Conservation (phyloP, 2,113 vertebrate genomes). For the Limanda limanda region DNA sequence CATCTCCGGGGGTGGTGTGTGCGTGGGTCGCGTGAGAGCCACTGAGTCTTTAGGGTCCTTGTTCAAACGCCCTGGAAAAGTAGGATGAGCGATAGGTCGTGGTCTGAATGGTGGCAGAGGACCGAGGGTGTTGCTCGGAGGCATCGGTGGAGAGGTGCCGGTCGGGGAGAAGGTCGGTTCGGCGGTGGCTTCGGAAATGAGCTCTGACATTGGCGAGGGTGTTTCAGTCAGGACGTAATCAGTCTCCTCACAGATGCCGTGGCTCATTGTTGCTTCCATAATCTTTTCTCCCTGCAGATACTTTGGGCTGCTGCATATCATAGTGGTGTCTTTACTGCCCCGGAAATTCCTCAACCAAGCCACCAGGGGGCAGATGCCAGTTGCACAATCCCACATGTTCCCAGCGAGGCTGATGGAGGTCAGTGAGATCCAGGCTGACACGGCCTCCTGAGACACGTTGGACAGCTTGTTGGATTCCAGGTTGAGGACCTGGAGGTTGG, state of each 20-base stretch:
- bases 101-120: slow-evolving; percentile 86
- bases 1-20: slow-evolving; percentile 87
- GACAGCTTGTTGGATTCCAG: slow-evolving; percentile 98
- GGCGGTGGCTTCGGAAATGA: slow-evolving; percentile 71
- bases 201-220: slow-evolving; percentile 74
- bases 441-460: slow-evolving; percentile 95
- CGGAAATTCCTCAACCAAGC: slow-evolving; percentile 96
- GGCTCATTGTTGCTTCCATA: slow-evolving; percentile 91
- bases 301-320: slow-evolving; percentile 98
- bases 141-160: slow-evolving; percentile 74
- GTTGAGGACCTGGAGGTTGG: slow-evolving; percentile 96
- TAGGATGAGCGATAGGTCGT: slow-evolving; percentile 86
- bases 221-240: slow-evolving; percentile 79
- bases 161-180: slow-evolving; percentile 86
- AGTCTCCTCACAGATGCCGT: slow-evolving; percentile 90
- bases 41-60: slow-evolving; percentile 73
- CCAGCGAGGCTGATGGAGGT: slow-evolving; percentile 95
- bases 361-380: slow-evolving; percentile 94
- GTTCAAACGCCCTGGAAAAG: slow-evolving; percentile 84
- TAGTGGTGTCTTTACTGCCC: slow-evolving; percentile 96
- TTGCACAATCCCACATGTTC: slow-evolving; percentile 97
- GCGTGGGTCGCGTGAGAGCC: slow-evolving; percentile 72
- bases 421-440: slow-evolving; percentile 95
- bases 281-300: slow-evolving; percentile 96
- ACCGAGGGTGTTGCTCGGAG: slow-evolving; percentile 63